Evolutionary conservation across 2,113 vertebrate species (phyloP), one percentile per base, ranked within the genome.

Genomic region (Callionymus lyra): DNA sequence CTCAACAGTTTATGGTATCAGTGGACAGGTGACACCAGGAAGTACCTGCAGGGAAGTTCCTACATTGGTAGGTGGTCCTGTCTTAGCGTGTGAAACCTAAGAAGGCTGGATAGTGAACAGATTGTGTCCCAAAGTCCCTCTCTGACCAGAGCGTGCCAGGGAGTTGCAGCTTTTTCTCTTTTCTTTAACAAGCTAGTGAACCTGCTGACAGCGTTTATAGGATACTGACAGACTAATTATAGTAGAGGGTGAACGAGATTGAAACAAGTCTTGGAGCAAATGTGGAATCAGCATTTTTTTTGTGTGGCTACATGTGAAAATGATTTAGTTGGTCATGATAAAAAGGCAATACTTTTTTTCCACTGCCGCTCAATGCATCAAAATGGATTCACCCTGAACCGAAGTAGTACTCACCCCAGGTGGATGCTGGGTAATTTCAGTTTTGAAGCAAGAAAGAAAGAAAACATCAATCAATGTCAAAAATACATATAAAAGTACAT

Each of bases 381-480:
- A 6, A 14, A 39, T 19, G 10, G 86, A 84, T 51, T 81, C 79
- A 88, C n/a, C n/a, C n/a, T n/a, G 81, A 34, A 86, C 59, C 66
- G 79, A 84, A 27, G 21, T 27, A 27, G 80, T 93, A 94, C 90
- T 95, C 92, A 88, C 92, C 93, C 88, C 88, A 85, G 82, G 85
- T 70, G 76, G 86, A 86, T 78, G 70, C 63, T 92, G 56, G 16
- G 48, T 61, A 74, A 79, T 85, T 85, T 86, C 86, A 77, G 71
- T 73, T 78, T n/a, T 75, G 81, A 87, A 72, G 86, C 81, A 89
- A 80, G 85, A 56, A 4, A 58, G 21, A 21, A 10, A 56, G 5
- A 59, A 51, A 61, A 84, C n/a, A n/a, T n/a, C n/a, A n/a, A n/a
- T n/a, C n/a, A 27, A 27, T 27, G 21, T 27, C 21, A 27, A 27